Evolutionary conservation across 1,140 invertebrate genomes (phyloP), one percentile per base, ranked within the genome.

Genomic region (Dryas iulia): DNA sequence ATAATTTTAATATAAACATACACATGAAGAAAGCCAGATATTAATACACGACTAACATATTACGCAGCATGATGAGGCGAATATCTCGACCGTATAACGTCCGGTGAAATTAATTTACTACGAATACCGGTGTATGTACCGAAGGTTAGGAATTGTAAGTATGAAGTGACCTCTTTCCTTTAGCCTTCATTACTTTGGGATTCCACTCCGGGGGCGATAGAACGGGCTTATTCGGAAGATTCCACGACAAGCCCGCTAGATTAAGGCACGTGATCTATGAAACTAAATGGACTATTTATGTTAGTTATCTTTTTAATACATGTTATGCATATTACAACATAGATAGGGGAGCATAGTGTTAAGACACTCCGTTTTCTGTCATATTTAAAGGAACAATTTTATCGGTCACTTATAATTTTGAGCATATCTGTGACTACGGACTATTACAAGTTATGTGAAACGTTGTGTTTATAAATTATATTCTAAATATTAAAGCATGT

Each of bases 111-210:
- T 47, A 47, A 47, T 47, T 47, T 47, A 47, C 39, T 47, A 21
- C 39, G 39, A 47, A 47, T 47, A 47, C 39, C 39, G 39, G 39
- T 47, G 39, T 47, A 47, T 47, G 21, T 47, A 47, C 39, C 39
- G 39, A 21, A 47, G 39, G 39, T 5, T 21, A 47, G 39, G 39
- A 47, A 47, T 47, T 47, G 39, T 47, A 47, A 47, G 39, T 47
- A 47, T 47, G 39, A 47, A 47, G 39, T 47, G 39, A 47, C 39
- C 39, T 47, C 39, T 47, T 47, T 47, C 39, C 39, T 21, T 21
- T 18, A 47, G 18, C 14, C 39, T 47, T 47, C 39, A 47, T 47
- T 47, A 47, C 39, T 47, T 47, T 47, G 39, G 39, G 39, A 47
- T 47, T 47, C 39, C 39, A 21, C 39, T 47, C 21, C 14, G 14